Evolutionary conservation across 1,140 invertebrate species (phyloP).

Genomic region (Musca domestica): DNA sequence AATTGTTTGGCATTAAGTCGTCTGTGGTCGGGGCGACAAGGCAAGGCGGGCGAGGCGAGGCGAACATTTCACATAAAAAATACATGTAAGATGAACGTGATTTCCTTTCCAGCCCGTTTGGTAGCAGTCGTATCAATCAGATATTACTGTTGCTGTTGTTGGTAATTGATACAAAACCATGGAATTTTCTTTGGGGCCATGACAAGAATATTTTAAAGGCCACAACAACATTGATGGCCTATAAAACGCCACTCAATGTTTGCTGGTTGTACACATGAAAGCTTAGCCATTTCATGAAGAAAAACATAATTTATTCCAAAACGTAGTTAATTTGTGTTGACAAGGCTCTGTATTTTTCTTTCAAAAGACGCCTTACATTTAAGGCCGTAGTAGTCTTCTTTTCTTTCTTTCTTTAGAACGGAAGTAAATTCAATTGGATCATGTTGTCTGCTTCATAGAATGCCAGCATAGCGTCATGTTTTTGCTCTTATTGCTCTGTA

Average conservation of each 20-base stretch:
- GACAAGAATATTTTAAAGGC: neutral
- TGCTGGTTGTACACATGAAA: neutral
- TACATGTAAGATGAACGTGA: neutral
- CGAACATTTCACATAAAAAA: neutral
- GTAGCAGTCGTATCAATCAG: no score
- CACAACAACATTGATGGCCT: neutral
- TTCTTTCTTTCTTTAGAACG: conserved; percentile 1
- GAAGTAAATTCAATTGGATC: conserved; percentile 13
- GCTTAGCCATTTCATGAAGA: neutral
- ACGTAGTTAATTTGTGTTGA: no score
- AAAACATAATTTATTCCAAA: no score
- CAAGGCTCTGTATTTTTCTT: neutral
- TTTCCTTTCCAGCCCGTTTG: neutral
- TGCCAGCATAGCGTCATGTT: neutral
- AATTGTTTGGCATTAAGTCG: conserved; percentile 14
- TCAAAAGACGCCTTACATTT: neutral
- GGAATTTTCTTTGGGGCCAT: conserved; percentile 10
- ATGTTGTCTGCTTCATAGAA: neutral
- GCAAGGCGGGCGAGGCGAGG: neutral
- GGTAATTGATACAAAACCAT: neutral
- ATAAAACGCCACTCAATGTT: neutral
- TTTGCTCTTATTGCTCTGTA: no score
- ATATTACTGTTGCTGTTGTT: no score
- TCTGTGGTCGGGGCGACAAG: neutral
- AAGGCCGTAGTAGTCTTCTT: neutral